Conservation (phyloP, 2,797 vertebrate species). For the Synanceia verrucosa region DNA sequence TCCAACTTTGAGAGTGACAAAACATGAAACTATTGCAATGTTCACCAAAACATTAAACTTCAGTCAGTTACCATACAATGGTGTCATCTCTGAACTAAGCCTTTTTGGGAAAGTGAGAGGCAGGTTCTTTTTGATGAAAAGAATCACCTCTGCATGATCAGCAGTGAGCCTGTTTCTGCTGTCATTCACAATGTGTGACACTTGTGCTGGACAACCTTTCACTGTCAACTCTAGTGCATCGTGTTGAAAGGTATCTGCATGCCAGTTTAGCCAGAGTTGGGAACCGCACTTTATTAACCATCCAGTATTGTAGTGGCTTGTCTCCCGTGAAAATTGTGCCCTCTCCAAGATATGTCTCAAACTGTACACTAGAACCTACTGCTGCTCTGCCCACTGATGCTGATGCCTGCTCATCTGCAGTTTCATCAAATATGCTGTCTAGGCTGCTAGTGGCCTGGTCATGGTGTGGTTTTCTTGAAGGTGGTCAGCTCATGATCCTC, state of each 20-base stretch:
- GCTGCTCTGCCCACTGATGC: too few relatives aligned
- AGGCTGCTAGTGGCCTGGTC: too few relatives aligned
- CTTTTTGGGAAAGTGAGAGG: neutral
- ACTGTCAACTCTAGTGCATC: neutral
- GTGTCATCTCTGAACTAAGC: neutral
- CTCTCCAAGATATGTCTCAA: neutral
- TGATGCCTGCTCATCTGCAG: too few relatives aligned
- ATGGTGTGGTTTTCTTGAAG: too few relatives aligned
- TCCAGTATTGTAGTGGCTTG: neutral
- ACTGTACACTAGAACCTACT: neutral
- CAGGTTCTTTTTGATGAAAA: constrained; percentile 18
- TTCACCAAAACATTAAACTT: neutral
- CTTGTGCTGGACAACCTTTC: neutral
- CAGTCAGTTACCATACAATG: neutral
- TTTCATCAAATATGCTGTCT: too few relatives aligned
- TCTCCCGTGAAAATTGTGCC: neutral
- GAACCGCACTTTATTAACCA: too few relatives aligned
- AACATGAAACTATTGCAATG: neutral
- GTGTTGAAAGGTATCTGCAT: neutral
- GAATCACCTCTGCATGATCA: neutral
- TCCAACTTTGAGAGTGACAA: too few relatives aligned
- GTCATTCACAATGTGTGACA: neutral
- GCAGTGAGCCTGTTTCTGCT: neutral
- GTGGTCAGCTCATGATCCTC: too few relatives aligned
- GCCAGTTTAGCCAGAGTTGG: neutral